These are phyloP conservation scores for Plumapathes pennacea DNA, from an alignment of 92 coral and sea anemone species.

Conservation along the genomic window DNA sequence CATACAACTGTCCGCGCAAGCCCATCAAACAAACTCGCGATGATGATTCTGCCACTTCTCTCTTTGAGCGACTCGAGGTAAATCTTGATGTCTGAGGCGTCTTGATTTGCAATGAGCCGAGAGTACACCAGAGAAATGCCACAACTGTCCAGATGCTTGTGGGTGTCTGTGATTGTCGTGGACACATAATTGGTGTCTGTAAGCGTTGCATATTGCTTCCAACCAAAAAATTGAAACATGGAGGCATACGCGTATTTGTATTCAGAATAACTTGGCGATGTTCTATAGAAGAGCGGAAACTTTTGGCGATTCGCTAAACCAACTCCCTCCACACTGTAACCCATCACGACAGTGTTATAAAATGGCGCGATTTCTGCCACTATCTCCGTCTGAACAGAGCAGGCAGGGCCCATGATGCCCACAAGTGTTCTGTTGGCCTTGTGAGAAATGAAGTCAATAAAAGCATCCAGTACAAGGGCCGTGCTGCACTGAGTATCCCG, in stretches of 20 bases:
- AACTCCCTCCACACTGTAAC: constrained; percentile 82
- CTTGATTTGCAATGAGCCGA: constrained; percentile 60
- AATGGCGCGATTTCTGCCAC: constrained; percentile 76
- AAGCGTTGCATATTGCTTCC: constrained; percentile 81
- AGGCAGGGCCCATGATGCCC: constrained; percentile 83
- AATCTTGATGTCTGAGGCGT: constrained; percentile 61
- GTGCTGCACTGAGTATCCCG: constrained; percentile 82
- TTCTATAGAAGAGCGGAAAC: constrained; percentile 74
- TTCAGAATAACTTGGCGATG: constrained; percentile 82
- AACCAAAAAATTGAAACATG: constrained; percentile 57
- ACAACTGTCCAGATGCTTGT: constrained; percentile 53
- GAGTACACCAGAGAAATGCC: constrained; percentile 71
- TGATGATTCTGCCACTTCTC: constrained; percentile 60
- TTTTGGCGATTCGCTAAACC: constrained; percentile 67
- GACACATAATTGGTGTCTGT: constrained; percentile 80
- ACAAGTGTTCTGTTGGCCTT: constrained; percentile 46
- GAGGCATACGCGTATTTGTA: constrained; percentile 71
- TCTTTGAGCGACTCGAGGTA: constrained; percentile 61
- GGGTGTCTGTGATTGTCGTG: constrained; percentile 63
- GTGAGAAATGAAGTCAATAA: constrained; percentile 70
- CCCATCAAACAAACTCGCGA: constrained; percentile 69
- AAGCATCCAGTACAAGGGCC: constrained; percentile 67
- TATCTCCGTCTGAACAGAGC: constrained; percentile 82
- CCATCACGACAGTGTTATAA: constrained; percentile 78
- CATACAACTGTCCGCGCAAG: constrained; percentile 80